Evolutionary conservation across 2,113 vertebrate species (phyloP), one percentile per base, ranked within the genome.

Genomic region (Nipponia nippon): DNA sequence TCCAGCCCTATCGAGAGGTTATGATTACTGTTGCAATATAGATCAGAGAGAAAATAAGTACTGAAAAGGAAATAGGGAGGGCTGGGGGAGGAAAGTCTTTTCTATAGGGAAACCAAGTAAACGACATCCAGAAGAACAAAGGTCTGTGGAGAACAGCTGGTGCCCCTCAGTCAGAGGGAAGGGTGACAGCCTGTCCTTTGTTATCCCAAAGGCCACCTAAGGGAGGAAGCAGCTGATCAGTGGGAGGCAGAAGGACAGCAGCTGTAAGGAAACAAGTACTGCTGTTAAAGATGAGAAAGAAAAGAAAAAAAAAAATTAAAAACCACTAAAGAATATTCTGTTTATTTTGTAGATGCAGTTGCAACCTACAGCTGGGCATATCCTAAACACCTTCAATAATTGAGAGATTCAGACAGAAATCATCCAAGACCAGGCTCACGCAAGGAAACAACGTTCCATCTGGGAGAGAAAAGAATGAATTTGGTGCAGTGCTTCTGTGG

Each of bases 131-230:
- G 70, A 87, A 76, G 82, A 97, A 91, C 87, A 95, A 97, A 95
- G 63, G 63, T 89, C 91, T 84, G 78, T 47, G 49, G 40, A 83
- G 85, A 94, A 94, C 91, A 97, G 94, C 94, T 94, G 95, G 79
- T 95, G 72, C 26, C 53, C 58, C 77, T 90, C 83, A 73, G 90
- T 95, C 65, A 58, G 27, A 93, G 46, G 65, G 42, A 76, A 95
- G 72, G 84, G 87, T 61, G 89, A 94, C 83, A 94, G 92, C 38
- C 49, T 95, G 82, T 80, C 84, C 56, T 89, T 94, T 91, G 83
- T 95, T 94, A 90, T 78, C 67, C 65, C 50, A 83, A 92, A 75
- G 81, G 85, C 83, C 75, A 90, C 8, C 4, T 49, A 92, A 67
- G 59, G 89, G 83, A 89, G 56, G 77, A 93, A 77, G 50, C 81